phyloP scores from a whole-genome alignment of 1,140 invertebrate species.

The Bombus turneri region DNA sequence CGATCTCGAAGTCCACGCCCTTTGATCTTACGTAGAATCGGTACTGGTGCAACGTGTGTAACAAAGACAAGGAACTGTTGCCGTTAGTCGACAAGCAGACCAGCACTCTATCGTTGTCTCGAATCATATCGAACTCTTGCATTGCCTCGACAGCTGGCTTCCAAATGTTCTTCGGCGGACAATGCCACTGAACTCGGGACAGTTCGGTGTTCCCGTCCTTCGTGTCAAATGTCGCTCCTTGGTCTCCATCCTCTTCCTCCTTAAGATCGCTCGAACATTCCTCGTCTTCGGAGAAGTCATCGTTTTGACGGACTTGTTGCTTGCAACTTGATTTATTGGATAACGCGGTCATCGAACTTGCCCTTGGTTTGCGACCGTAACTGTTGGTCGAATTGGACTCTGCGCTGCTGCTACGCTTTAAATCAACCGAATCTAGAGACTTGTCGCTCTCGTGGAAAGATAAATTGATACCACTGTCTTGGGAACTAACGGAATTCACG shows the following conservation, averaged over 20 bases:
- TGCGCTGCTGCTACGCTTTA: constrained; percentile 78
- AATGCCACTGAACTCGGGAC: constrained; percentile 85
- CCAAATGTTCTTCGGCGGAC: constrained; percentile 91
- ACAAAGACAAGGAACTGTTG: constrained; percentile 90
- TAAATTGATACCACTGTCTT: constrained; percentile 90
- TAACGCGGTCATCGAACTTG: constrained; percentile 43
- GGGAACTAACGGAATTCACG: constrained; percentile 87
- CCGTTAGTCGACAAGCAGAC: constrained; percentile 92
- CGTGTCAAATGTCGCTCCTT: constrained; percentile 35
- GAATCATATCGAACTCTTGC: constrained; percentile 93
- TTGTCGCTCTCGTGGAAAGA: constrained; percentile 88
- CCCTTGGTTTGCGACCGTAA: constrained; percentile 63
- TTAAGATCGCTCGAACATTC: constrained; percentile 65
- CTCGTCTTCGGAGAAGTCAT: constrained; percentile 79
- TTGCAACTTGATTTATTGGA: constrained; percentile 55
- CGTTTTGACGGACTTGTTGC: constrained; percentile 61
- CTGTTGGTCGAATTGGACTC: constrained; percentile 75
- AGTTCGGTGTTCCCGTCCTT: constrained; percentile 28
- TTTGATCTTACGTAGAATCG: constrained; percentile 89
- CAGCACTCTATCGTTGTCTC: constrained; percentile 91
- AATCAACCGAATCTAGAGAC: constrained; percentile 73
- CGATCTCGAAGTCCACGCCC: constrained; percentile 89
- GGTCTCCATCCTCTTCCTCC: constrained; percentile 67
- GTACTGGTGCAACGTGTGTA: constrained; percentile 93
- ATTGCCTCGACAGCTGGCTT: constrained; percentile 91